These are phyloP conservation scores for Chloropsis cyanopogon DNA, from an alignment of 2,113 vertebrate genomes.

Conservation along the genomic window DNA sequence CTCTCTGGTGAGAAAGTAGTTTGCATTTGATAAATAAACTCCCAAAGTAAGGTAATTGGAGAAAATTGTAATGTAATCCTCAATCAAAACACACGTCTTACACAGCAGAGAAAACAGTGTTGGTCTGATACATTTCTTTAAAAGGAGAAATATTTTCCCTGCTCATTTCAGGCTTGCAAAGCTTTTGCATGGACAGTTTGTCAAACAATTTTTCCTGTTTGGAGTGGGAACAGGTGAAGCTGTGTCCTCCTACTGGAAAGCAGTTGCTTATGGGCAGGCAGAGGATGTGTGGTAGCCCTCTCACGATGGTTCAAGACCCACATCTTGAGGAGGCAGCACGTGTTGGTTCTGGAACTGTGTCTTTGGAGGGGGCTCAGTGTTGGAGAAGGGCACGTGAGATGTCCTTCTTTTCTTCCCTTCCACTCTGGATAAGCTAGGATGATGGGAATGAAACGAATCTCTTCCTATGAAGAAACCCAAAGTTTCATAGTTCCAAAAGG, in stretches of 20 bases:
- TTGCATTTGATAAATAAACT: slow-evolving; percentile 31
- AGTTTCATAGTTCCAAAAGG: background rate
- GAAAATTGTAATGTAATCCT: slow-evolving; percentile 23
- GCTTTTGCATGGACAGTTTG: background rate
- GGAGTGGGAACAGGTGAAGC: background rate
- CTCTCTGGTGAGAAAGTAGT: slow-evolving; percentile 53
- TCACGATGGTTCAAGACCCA: fast-evolving
- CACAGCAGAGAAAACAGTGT: background rate
- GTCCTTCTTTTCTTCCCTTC: background rate
- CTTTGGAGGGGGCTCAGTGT: background rate
- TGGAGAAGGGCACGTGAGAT: background rate
- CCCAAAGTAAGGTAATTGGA: slow-evolving; percentile 28
- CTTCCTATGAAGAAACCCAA: background rate
- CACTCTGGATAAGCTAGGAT: background rate
- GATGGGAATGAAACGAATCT: background rate
- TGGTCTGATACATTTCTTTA: background rate
- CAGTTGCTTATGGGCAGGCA: fast-evolving
- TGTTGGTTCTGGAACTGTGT: background rate
- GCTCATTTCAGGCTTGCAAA: background rate
- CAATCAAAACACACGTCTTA: background rate
- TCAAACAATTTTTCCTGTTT: background rate
- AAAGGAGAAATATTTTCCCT: background rate
- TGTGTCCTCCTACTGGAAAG: background rate
- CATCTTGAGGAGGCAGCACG: fast-evolving
- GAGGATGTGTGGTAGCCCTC: background rate